Base-by-base conservation (phyloP, 2,888 invertebrate species). In the Archaeoteleia sp. region DNA sequence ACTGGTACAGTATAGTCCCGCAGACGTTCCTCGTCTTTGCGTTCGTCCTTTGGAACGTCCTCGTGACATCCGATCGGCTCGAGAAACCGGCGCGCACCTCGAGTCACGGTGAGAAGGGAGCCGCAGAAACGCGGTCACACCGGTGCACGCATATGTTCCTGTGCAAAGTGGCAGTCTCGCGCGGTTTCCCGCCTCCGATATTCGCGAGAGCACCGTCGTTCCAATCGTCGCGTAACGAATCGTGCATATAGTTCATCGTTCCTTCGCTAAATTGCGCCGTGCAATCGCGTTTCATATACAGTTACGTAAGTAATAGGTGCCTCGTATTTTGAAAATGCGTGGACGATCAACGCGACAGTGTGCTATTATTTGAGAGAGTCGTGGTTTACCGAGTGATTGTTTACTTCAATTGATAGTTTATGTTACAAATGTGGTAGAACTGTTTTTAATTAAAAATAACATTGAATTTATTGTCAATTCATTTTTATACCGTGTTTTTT, bases 51-150 rank as follows among this genome's bases (percentile, higher is more conserved):
- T 20, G 12, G 20, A 20, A 4, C 10, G 13, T 29, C 14, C 6
- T 27, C 17, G 20, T 13, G 8, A 20, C 27, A 15, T 20, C 20
- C 46, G 27, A 43, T 35, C 34, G 10, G 23, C 17, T 8, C 37
- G 20, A 13, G 32, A 51, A 39, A 32, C 29, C 32, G 48, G 25
- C 42, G 34, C 27, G 35, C 14, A 45, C 43, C 42, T 10, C 43
- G 9, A 5, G 10, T 3, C 10, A 9, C 58, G 25, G 46, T 42
- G 48, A 51, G 68, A 60, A 58, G 46, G 51, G 57, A 66, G 55
- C 58, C 57, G 60, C 65, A 35, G 61, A 71, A 74, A 72, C 65
- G 70, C 70, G 70, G 70, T 73, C 70, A 70, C 57, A 46, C 66
- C 57, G 34, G 30, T 30, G 46, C 67, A 35, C 25, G 57, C 60